Evolutionary conservation across 1,140 invertebrate species (phyloP), one percentile per base, ranked within the genome.

Genomic region (Hyphantria cunea): DNA sequence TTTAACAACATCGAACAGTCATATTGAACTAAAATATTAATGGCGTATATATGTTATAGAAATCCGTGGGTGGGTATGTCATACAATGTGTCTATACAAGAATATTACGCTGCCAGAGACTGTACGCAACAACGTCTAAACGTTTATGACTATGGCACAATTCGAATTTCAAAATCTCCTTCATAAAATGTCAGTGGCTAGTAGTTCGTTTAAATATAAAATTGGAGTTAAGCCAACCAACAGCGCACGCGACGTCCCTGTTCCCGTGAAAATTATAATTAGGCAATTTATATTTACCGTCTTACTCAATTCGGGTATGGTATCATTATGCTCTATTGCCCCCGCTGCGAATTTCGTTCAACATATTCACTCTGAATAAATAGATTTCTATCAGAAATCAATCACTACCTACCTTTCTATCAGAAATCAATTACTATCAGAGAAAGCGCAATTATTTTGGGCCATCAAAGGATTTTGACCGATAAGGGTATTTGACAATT

Each of bases 231-330:
- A 54, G 82, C 82, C 82, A 85, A 85, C 41, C 50, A 41, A 42
- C 71, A 64, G 59, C 66, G 72, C 59, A 60, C 64, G 73, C 73
- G 80, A 83, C 77, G 76, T 63, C 32, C 33, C 55, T 66, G 73
- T 73, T 85, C 75, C 70, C 74, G 66, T 80, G 70, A 79, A 83
- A 78, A 85, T 82, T 80, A 85, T 80, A 82, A 82, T 85, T 83
- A 82, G 77, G 73, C 75, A 85, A 82, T 82, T 73, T 80, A 82
- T 73, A 78, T 82, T 76, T 78, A 70, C 68, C 59, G 61, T 68
- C 51, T 76, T 82, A 73, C 74, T 69, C 68, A 64, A 72, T 76
- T 74, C 58, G 54, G 64, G 63, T 69, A 70, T 66, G 61, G 55
- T 63, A 32, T 56, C 45, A 66, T 58, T 62, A 62, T 67, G 62